Evolutionary conservation across 2,888 invertebrate species (phyloP).

Genomic region (Phalera bucephala): DNA sequence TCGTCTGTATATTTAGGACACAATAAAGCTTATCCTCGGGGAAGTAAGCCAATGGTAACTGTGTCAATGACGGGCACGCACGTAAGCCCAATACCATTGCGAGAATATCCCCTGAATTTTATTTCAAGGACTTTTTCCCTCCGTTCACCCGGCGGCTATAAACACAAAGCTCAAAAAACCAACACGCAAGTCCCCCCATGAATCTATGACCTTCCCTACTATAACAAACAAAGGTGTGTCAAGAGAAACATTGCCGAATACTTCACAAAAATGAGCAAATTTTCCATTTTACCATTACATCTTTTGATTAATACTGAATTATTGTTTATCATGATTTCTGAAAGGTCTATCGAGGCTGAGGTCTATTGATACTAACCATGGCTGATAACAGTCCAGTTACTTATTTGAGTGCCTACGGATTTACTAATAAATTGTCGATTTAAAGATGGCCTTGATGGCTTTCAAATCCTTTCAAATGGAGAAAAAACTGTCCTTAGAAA

Average conservation of each 20-base stretch:
- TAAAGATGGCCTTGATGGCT: constrained; percentile 23
- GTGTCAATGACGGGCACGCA: constrained; percentile 47
- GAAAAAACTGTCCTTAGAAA: constrained; percentile 7
- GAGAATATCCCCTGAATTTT: constrained; percentile 42
- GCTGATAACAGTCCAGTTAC: constrained; percentile 12
- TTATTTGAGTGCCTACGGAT: constrained; percentile 27
- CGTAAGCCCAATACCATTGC: constrained; percentile 38
- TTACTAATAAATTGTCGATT: constrained; percentile 38
- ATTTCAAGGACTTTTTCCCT: constrained; percentile 53
- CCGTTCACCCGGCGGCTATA: constrained; percentile 32
- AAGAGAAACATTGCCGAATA: constrained; percentile 11
- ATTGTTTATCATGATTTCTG: constrained; percentile 12
- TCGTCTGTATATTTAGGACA: constrained; percentile 1
- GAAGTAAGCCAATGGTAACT: constrained; percentile 25
- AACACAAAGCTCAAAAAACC: constrained; percentile 44
- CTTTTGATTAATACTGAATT: constrained; percentile 8
- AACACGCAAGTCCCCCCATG: constrained; percentile 45
- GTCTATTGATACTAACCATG: constrained; percentile 16
- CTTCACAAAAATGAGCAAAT: constrained; percentile 7
- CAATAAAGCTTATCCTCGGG: constrained; percentile 10
- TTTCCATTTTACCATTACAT: constrained; percentile 5
- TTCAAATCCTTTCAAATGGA: background rate
- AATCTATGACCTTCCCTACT: constrained; percentile 37
- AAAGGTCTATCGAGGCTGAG: constrained; percentile 21
- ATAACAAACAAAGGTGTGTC: constrained; percentile 19